Evolutionary conservation across 1,140 invertebrate species (phyloP).

Genomic region (Formica selysi): DNA sequence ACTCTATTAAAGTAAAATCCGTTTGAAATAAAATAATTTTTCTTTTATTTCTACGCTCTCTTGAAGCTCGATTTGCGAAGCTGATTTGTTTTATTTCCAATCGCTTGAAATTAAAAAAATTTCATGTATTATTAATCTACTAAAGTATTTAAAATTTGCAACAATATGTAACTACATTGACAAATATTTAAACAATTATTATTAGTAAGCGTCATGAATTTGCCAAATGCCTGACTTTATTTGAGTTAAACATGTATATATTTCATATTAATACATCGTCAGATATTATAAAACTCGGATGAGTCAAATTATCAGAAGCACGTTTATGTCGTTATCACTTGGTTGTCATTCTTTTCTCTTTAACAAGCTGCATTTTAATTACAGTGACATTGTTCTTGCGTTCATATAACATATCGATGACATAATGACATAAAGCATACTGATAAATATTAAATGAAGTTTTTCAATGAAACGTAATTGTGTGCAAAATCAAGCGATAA

Average conservation of each 20-base stretch:
- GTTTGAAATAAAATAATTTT: background rate
- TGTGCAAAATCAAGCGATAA: background rate
- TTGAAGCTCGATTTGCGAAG: background rate
- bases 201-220: background rate
- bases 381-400: background rate
- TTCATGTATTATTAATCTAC: background rate
- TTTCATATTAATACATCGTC: background rate
- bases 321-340: background rate
- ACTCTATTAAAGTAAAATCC: background rate
- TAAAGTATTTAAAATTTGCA: background rate
- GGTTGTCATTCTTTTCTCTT: background rate
- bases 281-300: background rate
- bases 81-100: background rate
- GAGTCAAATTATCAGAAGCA: slow-evolving; percentile 23
- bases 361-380: background rate
- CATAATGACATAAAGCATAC: slow-evolving; percentile 12
- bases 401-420: background rate
- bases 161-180: background rate
- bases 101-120: background rate
- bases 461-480: background rate
- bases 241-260: background rate
- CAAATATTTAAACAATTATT: background rate
- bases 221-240: background rate
- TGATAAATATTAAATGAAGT: background rate
- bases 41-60: background rate